Evolutionary conservation across 2,888 invertebrate species (phyloP).

Genomic region (Synanthedon formicaeformis): DNA sequence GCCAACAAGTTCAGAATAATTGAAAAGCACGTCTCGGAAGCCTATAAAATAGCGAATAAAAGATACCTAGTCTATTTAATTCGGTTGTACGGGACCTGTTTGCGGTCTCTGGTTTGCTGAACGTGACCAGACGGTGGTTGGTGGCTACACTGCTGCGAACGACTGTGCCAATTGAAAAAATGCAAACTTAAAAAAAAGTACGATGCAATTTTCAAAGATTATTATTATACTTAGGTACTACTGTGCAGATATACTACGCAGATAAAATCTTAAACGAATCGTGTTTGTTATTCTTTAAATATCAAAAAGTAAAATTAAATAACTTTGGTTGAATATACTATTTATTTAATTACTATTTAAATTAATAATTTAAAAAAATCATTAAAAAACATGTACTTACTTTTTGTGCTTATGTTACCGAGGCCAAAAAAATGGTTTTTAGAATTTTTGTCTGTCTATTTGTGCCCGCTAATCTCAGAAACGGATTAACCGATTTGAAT

Average conservation of each 20-base stretch:
- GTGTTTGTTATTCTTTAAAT: no score
- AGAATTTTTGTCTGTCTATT: not conserved
- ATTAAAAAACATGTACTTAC: no score
- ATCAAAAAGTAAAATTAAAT: no score
- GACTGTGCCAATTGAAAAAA: slow-evolving; percentile 20
- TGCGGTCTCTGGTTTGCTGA: slow-evolving; percentile 59
- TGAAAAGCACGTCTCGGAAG: slow-evolving; percentile 36
- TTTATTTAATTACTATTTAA: no score
- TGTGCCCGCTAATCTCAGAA: no score
- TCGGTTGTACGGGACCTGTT: slow-evolving; percentile 47
- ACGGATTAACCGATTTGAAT: no score
- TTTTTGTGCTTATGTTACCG: no score
- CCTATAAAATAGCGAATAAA: slow-evolving; percentile 49
- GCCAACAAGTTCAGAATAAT: slow-evolving; percentile 34
- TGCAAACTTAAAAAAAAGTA: not conserved
- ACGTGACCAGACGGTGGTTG: slow-evolving; percentile 62
- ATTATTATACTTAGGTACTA: not conserved
- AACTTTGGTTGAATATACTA: no score
- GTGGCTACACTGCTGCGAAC: slow-evolving; percentile 24
- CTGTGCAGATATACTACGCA: not conserved
- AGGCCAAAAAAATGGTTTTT: no score
- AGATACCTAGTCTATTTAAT: slow-evolving; percentile 33
- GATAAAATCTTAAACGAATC: no score
- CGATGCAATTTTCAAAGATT: not conserved
- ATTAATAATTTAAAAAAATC: no score